A percentile compares a stretch with the other conserved stretches of the same genome.
Conservation (phyloP, 1,140 invertebrate species). For the Psilanteris sp. region DNA sequence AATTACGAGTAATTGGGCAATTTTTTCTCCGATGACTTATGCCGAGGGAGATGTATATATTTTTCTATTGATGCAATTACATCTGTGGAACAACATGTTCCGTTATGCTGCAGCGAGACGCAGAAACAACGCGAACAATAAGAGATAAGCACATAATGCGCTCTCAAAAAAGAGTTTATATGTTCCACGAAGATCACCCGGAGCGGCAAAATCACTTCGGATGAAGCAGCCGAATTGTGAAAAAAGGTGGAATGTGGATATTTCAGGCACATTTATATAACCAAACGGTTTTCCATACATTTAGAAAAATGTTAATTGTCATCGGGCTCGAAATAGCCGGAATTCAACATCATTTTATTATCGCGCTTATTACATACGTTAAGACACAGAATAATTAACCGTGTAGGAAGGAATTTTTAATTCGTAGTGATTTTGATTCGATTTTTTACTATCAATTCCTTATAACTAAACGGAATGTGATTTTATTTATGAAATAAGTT, state of each 20-base stretch:
- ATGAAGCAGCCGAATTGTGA: conserved; percentile 60
- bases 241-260: conserved; percentile 54
- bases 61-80: conserved; percentile 58
- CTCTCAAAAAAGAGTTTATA: conserved; percentile 62
- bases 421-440: too few relatives aligned
- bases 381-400: too few relatives aligned
- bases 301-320: too few relatives aligned
- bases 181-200: conserved; percentile 60
- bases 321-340: too few relatives aligned
- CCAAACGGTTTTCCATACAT: conserved; percentile 54
- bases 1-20: conserved; percentile 41
- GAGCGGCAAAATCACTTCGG: conserved; percentile 49
- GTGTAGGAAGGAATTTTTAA: too few relatives aligned
- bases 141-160: conserved; percentile 61
- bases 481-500: too few relatives aligned
- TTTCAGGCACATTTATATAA: conserved; percentile 47
- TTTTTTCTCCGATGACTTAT: conserved; percentile 19
- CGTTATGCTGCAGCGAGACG: conserved; percentile 35
- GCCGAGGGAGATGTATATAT: conserved; percentile 14
- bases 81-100: conserved; percentile 45
- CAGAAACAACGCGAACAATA: conserved; percentile 51
- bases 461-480: too few relatives aligned
- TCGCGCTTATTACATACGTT: too few relatives aligned
- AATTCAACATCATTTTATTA: too few relatives aligned
- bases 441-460: too few relatives aligned